phyloP scores from a whole-genome alignment of 2,113 vertebrate species.

The Dissostichus mawsoni region DNA sequence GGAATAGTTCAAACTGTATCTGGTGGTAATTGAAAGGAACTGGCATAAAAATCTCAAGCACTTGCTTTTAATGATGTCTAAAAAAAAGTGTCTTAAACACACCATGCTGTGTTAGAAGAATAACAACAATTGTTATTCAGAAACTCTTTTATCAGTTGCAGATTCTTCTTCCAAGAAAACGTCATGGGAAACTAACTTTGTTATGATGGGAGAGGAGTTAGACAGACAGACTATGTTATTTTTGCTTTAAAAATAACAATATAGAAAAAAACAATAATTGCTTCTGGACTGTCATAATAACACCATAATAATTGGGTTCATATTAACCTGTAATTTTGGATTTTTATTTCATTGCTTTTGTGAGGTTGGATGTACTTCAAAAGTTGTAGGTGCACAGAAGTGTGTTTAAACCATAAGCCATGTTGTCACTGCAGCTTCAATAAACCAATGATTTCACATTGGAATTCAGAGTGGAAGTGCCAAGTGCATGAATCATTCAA shows the following conservation, averaged over 20 bases:
- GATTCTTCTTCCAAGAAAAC: not conserved
- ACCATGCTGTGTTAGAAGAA: not conserved
- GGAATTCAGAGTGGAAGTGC: slow-evolving; percentile 32
- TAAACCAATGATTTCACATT: slow-evolving; percentile 25
- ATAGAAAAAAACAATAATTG: not conserved
- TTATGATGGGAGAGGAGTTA: not conserved
- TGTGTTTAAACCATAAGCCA: not conserved
- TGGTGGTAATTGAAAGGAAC: not conserved
- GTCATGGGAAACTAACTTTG: not conserved
- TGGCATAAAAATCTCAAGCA: not conserved
- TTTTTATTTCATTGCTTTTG: not conserved
- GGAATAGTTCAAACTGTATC: not conserved
- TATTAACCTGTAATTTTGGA: not conserved
- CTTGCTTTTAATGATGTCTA: not conserved
- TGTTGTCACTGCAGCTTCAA: slow-evolving; percentile 16
- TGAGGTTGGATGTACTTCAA: not conserved
- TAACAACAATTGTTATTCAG: not conserved
- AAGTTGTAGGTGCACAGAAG: not conserved
- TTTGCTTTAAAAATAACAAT: not conserved
- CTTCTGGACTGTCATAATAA: not conserved
- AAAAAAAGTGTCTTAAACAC: not conserved
- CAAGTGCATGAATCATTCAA: slow-evolving; percentile 43
- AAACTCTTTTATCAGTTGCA: not conserved
- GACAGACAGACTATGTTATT: not conserved
- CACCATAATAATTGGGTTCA: not conserved